These are phyloP conservation scores for Eurystomus glaucurus DNA, from an alignment of 2,797 vertebrate genomes.

Conservation along the genomic window DNA sequence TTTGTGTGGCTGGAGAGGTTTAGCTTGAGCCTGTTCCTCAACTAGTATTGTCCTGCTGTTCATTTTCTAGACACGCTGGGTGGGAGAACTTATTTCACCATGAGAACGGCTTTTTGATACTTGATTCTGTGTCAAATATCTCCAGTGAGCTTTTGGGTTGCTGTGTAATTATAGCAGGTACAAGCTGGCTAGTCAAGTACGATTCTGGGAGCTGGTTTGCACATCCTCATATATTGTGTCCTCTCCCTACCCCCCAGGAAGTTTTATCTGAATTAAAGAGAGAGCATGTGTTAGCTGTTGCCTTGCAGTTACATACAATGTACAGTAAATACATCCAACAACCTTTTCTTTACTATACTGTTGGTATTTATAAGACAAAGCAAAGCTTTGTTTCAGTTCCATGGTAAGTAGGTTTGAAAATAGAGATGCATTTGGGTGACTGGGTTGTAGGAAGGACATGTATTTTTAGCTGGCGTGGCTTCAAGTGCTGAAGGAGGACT, in stretches of 20 bases:
- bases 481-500: background rate
- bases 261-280: background rate
- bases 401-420: background rate
- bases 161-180: background rate
- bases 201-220: background rate
- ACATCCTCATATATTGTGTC: background rate
- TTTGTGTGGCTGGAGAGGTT: background rate
- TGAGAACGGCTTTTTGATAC: background rate
- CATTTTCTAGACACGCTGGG: background rate
- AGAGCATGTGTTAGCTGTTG: background rate
- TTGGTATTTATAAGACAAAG: background rate
- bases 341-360: background rate
- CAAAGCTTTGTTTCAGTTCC: background rate
- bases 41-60: background rate
- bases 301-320: background rate
- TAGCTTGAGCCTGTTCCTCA: background rate
- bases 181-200: background rate
- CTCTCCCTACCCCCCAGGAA: background rate
- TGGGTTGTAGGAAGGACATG: background rate
- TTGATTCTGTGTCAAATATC: background rate
- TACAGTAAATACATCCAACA: background rate
- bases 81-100: background rate
- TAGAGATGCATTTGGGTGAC: background rate
- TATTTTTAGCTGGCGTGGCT: conserved; percentile 18
- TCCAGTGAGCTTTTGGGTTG: background rate